Base-by-base conservation (phyloP, 2,797 vertebrate species). In the Helarctos malayanus region DNA sequence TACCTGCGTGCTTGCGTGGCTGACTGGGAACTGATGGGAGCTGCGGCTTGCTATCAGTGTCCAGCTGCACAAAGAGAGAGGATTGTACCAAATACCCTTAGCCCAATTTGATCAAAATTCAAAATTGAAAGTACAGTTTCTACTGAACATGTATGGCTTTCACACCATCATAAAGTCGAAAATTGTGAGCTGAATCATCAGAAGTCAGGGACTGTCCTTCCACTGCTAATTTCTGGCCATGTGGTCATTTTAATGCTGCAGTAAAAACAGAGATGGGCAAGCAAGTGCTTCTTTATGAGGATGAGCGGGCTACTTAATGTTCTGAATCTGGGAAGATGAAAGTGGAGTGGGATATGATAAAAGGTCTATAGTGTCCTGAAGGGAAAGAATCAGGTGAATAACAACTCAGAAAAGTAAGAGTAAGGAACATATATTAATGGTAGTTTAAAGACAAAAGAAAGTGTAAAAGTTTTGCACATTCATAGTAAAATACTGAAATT, bases 161-260 rank as follows among this genome's bases (percentile, higher is more conserved):
- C 19, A 23, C 49, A 79, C 32, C 32, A 54, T 54, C 5, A 13
- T n/a, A 54, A 79, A 79, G 32, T 79, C 21, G 49, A 79, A 54
- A 54, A 79, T 54, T 35, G 76, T 54, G 76, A 79, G 29, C 32
- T 79, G 49, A 54, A 79, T n/a, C 16, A 35, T 79, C 11, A 1
- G 14, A 52, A n/a, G 29, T 78, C 47, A 52, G 75, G 47, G 47
- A 21, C 49, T 54, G 10, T 54, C 32, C 49, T 52, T 79, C n/a
- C 78, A 79, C 11, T 73, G 80, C 63, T 92, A 56, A 89, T n/a
- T 96, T 89, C 83, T 96, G 95, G 47, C 89, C 82, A 54, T 93
- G 94, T 78, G 91, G 95, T 94, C 92, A 95, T 96, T 97, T 97
- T 96, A 97, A 96, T 38, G 63, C 91, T 76, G 49, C 71, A 73